Evolutionary conservation across 2,113 vertebrate genomes (phyloP).

Genomic region (Dermatemys mawii): DNA sequence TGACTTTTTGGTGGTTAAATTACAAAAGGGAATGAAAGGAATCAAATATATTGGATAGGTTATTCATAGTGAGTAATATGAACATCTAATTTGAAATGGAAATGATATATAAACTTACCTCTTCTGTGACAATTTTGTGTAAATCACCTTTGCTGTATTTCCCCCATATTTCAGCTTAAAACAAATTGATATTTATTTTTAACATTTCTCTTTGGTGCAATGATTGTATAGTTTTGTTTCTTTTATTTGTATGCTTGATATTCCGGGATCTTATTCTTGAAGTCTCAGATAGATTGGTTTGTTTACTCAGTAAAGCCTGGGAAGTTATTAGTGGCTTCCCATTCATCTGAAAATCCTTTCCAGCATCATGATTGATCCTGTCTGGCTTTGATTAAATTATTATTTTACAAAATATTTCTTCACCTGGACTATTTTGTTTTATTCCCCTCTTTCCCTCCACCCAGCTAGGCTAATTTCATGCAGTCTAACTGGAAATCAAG

Average conservation of each 20-base stretch:
- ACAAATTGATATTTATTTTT: slow-evolving; percentile 11
- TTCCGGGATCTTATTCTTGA: slow-evolving; percentile 4
- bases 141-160: not conserved
- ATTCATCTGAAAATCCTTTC: slow-evolving; percentile 50
- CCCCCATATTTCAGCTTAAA: not conserved
- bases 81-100: too few relatives aligned
- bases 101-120: not conserved
- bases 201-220: slow-evolving; percentile 31
- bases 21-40: not conserved
- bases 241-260: not conserved
- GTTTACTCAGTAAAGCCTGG: slow-evolving; percentile 37
- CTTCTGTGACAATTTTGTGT: not conserved
- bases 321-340: slow-evolving; percentile 33
- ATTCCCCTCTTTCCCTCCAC: not conserved
- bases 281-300: slow-evolving; percentile 6
- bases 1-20: not conserved
- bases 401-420: not conserved
- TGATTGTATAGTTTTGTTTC: not conserved
- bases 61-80: too few relatives aligned
- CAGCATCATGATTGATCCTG: slow-evolving; percentile 4
- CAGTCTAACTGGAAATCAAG: not conserved
- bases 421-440: not conserved
- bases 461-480: not conserved
- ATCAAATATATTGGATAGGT: too few relatives aligned
- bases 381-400: slow-evolving; percentile 39